Evolutionary conservation across 1,140 invertebrate species (phyloP), one percentile per base, ranked within the genome.

Genomic region (Drosophila pallidifrons): DNA sequence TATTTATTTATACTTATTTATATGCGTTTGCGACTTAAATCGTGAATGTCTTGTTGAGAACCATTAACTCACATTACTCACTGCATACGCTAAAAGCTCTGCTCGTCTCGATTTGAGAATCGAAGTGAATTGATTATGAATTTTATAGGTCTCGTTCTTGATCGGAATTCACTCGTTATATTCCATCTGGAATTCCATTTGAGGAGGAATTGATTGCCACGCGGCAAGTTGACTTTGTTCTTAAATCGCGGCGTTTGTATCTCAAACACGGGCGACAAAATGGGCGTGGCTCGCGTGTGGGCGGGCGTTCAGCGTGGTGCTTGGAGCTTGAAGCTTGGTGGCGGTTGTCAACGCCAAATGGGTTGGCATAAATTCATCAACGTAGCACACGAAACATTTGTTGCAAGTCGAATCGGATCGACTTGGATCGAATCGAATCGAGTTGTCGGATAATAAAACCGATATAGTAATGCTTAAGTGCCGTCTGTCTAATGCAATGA

Each of bases 321-420:
- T 60, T 7, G 7, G 15, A 10, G 35, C 8, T 1, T 47, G 15
- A 10, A 3, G 5, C 13, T 25, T 32, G 43, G 10, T 66, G 70
- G 54, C 55, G 70, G 70, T 73, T 73, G 70, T 67, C 70, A 73
- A 73, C 70, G 55, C 55, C 81, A 83, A 82, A 86, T 82, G 61
- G 75, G 81, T 79, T 86, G 82, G 82, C 82, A 86, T 82, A 86
- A 87, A 87, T 86, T 86, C 82, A 86, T 86, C 82, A 87, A 70
- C 82, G 77, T 86, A 74, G 65, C 55, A 30, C 7, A 30, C 43
- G 41, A 74, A 74, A 74, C 71, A 74, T 86, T 86, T 81, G 82
- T 73, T 86, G 82, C 82, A 86, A 86, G 71, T 87, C 76, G 71
- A 32, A 81, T 81, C 69, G 77, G 43, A 32, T 6, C 11, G 25